Conservation (phyloP, 2,888 invertebrate species). For the Parnassius glacialis region DNA sequence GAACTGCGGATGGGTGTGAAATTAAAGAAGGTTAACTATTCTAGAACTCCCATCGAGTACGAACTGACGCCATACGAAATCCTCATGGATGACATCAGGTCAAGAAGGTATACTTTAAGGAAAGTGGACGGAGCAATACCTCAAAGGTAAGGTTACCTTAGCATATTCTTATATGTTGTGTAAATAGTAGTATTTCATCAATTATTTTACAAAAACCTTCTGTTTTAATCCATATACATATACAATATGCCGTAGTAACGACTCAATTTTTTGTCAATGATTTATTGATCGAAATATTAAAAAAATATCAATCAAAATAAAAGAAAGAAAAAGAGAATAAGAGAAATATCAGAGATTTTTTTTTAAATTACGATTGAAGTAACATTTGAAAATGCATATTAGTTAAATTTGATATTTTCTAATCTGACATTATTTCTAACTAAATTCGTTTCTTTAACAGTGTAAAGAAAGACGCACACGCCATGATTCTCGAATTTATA, state of each 20-base stretch:
- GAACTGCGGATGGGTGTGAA: constrained; percentile 95
- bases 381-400: no score
- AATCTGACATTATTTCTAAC: no score
- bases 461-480: constrained; percentile 96
- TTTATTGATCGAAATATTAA: no score
- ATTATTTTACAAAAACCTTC: neutral
- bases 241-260: no score
- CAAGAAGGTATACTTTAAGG: constrained; percentile 92
- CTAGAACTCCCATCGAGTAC: constrained; percentile 91
- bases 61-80: constrained; percentile 98
- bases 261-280: no score
- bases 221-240: no score
- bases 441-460: constrained; percentile 56
- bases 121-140: constrained; percentile 93
- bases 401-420: no score
- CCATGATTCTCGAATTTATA: constrained; percentile 97
- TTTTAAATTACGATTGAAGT: no score
- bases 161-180: neutral
- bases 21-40: constrained; percentile 91
- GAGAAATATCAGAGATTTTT: no score
- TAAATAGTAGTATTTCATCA: neutral
- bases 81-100: constrained; percentile 96
- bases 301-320: no score
- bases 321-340: no score
- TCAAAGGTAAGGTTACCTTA: constrained; percentile 68